Conservation (phyloP, 2,113 vertebrate genomes). For the Vicugna pacos region DNA sequence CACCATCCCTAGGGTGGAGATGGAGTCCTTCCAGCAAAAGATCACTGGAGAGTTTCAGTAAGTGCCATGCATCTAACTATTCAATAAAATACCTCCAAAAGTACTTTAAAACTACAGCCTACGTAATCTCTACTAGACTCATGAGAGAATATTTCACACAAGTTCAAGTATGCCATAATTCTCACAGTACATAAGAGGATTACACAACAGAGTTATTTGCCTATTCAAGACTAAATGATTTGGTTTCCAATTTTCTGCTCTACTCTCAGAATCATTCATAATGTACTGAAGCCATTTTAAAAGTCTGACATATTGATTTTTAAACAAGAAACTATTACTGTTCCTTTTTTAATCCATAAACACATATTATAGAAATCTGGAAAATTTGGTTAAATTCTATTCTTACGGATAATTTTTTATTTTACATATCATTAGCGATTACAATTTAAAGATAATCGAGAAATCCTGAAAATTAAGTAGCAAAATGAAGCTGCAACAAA, state of each 20-base stretch:
- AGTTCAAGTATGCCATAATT: background rate
- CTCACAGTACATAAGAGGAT: background rate
- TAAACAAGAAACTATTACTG: background rate
- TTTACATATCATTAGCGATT: slow-evolving; percentile 3
- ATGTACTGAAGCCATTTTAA: background rate
- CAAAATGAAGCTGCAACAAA: slow-evolving; percentile 26
- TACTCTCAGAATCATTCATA: background rate
- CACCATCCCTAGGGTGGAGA: background rate
- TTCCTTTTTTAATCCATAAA: slow-evolving; percentile 11
- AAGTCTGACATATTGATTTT: background rate
- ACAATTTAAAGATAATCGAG: slow-evolving; percentile 41
- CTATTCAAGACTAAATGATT: background rate
- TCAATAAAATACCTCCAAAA: slow-evolving; percentile 7
- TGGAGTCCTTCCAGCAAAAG: background rate
- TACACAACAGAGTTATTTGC: background rate
- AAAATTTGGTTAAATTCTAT: slow-evolving; percentile 36
- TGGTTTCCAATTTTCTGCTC: slow-evolving; percentile 32
- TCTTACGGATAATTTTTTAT: background rate
- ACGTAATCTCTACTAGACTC: background rate
- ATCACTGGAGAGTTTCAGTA: background rate
- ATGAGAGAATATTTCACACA: background rate
- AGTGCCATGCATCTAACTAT: background rate
- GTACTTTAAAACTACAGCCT: background rate
- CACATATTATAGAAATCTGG: background rate
- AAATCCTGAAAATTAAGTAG: slow-evolving; percentile 5